Conservation (phyloP, 1,140 invertebrate genomes). For the Apis laboriosa region DNA sequence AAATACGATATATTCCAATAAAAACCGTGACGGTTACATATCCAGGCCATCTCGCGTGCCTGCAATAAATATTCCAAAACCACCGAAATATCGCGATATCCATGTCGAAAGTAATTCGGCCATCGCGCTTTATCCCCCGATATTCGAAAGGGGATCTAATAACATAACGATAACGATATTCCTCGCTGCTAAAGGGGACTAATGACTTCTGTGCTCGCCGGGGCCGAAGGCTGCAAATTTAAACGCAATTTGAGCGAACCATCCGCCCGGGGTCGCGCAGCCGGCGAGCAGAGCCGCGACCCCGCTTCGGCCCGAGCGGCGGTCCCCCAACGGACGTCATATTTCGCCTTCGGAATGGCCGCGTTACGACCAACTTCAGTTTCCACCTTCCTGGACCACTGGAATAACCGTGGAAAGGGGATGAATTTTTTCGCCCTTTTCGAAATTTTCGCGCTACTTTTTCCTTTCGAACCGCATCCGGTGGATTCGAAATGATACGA, state of each 20-base stretch:
- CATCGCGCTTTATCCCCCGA: neutral
- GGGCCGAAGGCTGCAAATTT: constrained; percentile 51
- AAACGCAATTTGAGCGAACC: constrained; percentile 61
- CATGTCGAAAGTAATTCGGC: constrained; percentile 12
- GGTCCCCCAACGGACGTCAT: constrained; percentile 38
- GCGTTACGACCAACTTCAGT: constrained; percentile 34
- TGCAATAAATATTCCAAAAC: constrained; percentile 5
- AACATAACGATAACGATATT: constrained; percentile 50
- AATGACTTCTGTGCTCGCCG: constrained; percentile 48
- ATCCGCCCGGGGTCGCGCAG: constrained; percentile 9
- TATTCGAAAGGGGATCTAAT: constrained; percentile 9
- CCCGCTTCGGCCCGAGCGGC: constrained; percentile 5
- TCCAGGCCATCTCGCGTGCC: neutral
- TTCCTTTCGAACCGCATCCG: neutral
- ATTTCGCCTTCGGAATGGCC: constrained; percentile 53
- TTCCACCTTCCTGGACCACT: constrained; percentile 8
- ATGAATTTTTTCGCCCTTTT: neutral
- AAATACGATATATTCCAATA: neutral
- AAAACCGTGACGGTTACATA: neutral
- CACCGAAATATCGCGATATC: neutral
- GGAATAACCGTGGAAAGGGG: neutral
- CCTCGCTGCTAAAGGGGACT: constrained; percentile 43
- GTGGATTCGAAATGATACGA: too few relatives aligned
- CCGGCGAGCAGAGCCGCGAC: constrained; percentile 24
- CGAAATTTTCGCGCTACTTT: neutral